A percentile compares a stretch with the other conserved stretches of the same genome.
Conservation (phyloP, 2,113 vertebrate species). For the Mungos mungo region DNA sequence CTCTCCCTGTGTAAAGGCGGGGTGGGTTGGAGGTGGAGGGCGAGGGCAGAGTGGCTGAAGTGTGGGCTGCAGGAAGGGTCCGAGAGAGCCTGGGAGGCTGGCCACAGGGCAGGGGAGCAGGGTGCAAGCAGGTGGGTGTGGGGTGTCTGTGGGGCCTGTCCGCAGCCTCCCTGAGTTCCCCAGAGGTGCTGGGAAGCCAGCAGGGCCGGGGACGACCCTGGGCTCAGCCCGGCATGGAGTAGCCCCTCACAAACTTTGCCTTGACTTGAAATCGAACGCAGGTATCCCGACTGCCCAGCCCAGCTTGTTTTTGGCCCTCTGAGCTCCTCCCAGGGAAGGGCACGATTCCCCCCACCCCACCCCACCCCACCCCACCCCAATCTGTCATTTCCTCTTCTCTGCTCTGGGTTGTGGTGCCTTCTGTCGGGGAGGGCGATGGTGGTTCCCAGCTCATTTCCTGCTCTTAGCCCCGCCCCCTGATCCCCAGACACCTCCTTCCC, state of each 20-base stretch:
- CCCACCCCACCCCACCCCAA: conserved; percentile 66
- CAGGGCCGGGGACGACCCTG: neutral
- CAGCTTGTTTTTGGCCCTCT: neutral
- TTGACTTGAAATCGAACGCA: neutral
- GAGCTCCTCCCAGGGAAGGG: conserved; percentile 11
- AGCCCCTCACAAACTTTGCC: neutral
- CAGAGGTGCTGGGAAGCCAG: neutral
- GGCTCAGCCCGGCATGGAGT: no score
- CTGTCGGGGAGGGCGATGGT: neutral
- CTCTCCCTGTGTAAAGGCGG: neutral
- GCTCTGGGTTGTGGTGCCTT: conserved; percentile 33
- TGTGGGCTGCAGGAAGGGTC: neutral
- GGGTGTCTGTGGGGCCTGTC: neutral
- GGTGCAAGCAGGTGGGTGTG: neutral
- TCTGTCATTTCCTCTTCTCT: conserved; percentile 80
- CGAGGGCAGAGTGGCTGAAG: neutral
- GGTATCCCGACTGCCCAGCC: neutral
- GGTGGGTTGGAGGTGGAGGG: neutral
- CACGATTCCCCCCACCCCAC: neutral
- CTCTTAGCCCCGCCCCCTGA: conserved; percentile 33
- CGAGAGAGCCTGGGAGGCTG: neutral
- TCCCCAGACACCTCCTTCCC: conserved; percentile 73
- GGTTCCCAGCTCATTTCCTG: conserved; percentile 71
- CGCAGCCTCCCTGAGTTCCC: neutral
- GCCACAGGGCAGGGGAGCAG: neutral